Conservation (phyloP, 2,888 invertebrate genomes). For the Caenorhabditis sp. region DNA sequence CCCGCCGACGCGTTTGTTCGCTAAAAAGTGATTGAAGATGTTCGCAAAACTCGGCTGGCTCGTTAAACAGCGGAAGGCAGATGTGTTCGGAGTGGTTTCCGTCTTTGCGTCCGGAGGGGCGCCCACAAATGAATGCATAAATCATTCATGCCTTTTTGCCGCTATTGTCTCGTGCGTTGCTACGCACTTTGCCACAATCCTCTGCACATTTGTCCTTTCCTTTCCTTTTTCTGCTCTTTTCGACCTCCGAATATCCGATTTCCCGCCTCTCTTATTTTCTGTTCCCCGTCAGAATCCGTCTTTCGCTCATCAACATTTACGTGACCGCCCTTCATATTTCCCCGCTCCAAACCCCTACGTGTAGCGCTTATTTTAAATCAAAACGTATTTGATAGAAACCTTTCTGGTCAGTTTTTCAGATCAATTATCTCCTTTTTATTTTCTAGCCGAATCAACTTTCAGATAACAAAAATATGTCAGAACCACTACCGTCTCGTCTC, state of each 20-base stretch:
- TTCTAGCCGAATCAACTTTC: not conserved
- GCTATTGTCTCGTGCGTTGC: slow-evolving; percentile 20
- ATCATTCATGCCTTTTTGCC: slow-evolving; percentile 8
- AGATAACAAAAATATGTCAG: slow-evolving; percentile 41
- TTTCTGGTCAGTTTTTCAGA: slow-evolving; percentile 13
- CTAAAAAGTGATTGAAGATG: no score
- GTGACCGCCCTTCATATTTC: not conserved
- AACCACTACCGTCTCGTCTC: slow-evolving; percentile 14
- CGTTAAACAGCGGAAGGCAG: not conserved
- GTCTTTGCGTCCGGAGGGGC: not conserved
- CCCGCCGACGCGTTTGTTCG: no score
- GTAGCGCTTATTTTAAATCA: not conserved
- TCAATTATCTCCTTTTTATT: not conserved
- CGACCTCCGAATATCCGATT: not conserved
- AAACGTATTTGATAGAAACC: slow-evolving; percentile 31
- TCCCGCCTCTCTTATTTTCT: slow-evolving; percentile 3
- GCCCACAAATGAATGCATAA: slow-evolving; percentile 12
- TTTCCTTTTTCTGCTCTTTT: not conserved
- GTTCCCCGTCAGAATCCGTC: slow-evolving; percentile 1
- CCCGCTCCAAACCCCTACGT: not conserved
- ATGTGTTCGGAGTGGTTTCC: not conserved
- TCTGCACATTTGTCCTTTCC: not conserved
- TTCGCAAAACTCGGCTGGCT: not conserved
- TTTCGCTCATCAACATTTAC: not conserved
- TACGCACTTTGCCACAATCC: slow-evolving; percentile 5